Evolutionary conservation across 1,140 invertebrate genomes (phyloP).

Genomic region (Tigriopus japonicus): DNA sequence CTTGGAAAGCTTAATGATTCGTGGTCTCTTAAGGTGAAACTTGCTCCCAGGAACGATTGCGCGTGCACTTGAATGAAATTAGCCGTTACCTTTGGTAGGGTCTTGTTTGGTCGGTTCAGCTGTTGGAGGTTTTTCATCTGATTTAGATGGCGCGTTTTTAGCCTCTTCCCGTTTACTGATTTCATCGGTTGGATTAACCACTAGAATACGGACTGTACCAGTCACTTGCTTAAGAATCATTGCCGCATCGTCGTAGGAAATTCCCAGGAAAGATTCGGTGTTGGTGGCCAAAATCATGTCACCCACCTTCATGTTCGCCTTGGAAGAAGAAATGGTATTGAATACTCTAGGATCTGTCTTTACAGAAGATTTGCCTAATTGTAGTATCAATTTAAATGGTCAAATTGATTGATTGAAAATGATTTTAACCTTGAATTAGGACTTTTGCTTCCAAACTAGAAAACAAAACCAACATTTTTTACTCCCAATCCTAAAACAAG

Average conservation of each 20-base stretch:
- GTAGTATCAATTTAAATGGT: no score
- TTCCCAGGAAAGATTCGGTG: slow-evolving; percentile 62
- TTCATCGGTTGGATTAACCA: neutral
- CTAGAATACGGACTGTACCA: neutral
- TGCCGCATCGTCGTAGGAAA: slow-evolving; percentile 52
- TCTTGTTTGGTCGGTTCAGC: neutral
- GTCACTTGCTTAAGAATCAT: neutral
- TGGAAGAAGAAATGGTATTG: neutral
- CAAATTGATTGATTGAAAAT: no score
- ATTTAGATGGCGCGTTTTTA: neutral
- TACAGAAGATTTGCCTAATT: no score
- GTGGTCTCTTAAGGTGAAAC: no score
- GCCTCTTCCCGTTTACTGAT: neutral
- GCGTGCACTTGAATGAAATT: no score
- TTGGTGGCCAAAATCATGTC: slow-evolving; percentile 88
- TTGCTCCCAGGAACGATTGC: no score
- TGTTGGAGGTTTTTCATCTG: neutral
- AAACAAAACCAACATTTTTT: no score
- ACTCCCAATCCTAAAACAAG: no score
- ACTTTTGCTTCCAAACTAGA: no score
- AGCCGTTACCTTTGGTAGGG: neutral
- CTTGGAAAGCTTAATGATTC: no score
- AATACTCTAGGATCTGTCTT: neutral
- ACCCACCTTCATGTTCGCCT: slow-evolving; percentile 74
- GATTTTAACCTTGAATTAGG: no score